phyloP scores from a whole-genome alignment of 2,113 vertebrate species.

The Heteronetta atricapilla region DNA sequence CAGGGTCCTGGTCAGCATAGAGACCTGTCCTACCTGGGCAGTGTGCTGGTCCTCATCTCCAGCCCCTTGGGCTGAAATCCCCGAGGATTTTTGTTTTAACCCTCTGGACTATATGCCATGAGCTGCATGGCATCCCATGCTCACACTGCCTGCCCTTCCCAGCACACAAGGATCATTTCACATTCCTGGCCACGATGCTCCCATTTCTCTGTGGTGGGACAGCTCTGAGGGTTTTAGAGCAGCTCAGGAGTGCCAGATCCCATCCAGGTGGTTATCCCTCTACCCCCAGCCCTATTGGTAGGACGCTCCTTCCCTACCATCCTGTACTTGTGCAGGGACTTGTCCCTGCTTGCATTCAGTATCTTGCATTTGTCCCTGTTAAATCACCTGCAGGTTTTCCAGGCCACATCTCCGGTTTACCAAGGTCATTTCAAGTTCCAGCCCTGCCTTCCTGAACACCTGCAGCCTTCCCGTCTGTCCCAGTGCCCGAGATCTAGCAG shows the following conservation, averaged over 20 bases:
- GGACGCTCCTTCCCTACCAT: fast-evolving
- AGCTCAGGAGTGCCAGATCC: neutral
- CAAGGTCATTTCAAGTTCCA: neutral
- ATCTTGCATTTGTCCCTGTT: neutral
- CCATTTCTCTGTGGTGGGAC: neutral
- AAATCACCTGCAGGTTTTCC: neutral
- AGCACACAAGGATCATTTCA: neutral
- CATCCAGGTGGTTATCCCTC: neutral
- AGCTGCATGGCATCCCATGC: neutral
- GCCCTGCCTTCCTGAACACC: slow-evolving; percentile 22
- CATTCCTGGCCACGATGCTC: fast-evolving
- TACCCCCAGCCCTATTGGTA: neutral
- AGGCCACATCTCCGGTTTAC: neutral
- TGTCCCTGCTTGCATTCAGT: fast-evolving
- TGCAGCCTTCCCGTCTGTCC: slow-evolving; percentile 26
- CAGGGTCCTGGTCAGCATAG: fast-evolving
- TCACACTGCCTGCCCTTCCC: neutral
- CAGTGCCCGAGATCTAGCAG: neutral
- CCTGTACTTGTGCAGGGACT: neutral
- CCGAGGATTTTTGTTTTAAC: neutral
- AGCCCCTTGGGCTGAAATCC: neutral
- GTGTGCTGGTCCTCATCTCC: neutral
- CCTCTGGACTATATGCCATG: fast-evolving
- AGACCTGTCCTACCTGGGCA: neutral
- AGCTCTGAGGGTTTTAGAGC: neutral